Conservation (phyloP, 2,797 vertebrate genomes). For the Acanthurus leucopareius region DNA sequence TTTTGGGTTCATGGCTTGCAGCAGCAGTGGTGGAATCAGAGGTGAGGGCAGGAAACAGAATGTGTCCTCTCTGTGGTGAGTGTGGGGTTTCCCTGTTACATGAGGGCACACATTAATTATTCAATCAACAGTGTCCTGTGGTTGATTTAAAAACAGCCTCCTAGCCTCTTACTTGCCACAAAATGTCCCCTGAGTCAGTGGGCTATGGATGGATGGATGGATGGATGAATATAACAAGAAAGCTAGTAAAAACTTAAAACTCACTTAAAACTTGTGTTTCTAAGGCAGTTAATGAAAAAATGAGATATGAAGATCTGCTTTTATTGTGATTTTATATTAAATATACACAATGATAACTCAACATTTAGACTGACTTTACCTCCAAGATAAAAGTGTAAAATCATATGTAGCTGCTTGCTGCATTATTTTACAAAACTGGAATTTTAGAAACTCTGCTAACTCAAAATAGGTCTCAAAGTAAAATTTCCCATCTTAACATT, state of each 20-base stretch:
- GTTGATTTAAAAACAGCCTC: slow-evolving; percentile 85
- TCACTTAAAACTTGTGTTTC: not conserved
- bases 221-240: not conserved
- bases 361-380: not conserved
- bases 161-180: slow-evolving; percentile 86
- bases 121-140: slow-evolving; percentile 96
- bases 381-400: not conserved
- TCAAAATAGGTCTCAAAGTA: not conserved
- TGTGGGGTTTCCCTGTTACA: slow-evolving; percentile 92
- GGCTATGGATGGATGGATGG: not conserved
- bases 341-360: not conserved
- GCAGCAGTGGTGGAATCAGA: not conserved
- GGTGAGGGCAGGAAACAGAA: slow-evolving; percentile 22
- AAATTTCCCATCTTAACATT: not conserved
- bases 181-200: slow-evolving; percentile 63
- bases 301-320: not conserved
- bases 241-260: not conserved
- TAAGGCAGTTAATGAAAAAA: not conserved
- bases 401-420: not conserved
- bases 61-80: slow-evolving; percentile 77
- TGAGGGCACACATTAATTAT: slow-evolving; percentile 95
- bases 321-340: not conserved
- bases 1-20: not conserved
- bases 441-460: not conserved
- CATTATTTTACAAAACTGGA: not conserved